Evolutionary conservation across 2,888 invertebrate genomes (phyloP), one percentile per base, ranked within the genome.

Genomic region (Alentia gelatinosa): DNA sequence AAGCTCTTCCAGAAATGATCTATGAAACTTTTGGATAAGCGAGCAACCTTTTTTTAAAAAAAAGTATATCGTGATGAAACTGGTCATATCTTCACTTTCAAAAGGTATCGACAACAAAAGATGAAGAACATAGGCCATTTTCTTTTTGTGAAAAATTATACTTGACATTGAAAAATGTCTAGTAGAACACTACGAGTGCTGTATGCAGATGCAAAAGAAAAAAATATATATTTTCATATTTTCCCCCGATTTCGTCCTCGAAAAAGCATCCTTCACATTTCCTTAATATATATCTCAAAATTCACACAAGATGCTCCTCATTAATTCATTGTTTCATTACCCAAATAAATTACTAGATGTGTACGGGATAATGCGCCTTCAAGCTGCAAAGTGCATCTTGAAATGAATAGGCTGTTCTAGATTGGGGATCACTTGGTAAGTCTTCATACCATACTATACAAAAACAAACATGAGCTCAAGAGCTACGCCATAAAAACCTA

Each of bases 311-410:
- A 56, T 89, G 37, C 89, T 63, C 89, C 63, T 63, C 75, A 90
- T 90, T 90, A 90, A 90, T 90, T 75, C 75, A 33, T 91, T 91
- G 90, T 92, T 92, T 92, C 91, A 86, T 92, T 91, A 91, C 92
- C 92, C 90, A 84, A 91, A 90, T 74, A 79, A 92, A 89, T 92
- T 92, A 92, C 90, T 90, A 92, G 92, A 92, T 92, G 68, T 91
- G 92, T 91, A 89, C 90, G 92, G 92, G 92, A 91, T 89, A 84
- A 90, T 68, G 86, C 90, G 84, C 68, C 84, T 83, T 86, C 90
- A 90, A 90, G 84, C 90, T 84, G 84, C 90, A 90, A 63, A 89
- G 74, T 89, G 89, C 89, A 89, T 74, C 90, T 90, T 90, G 90
- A 90, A 90, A 50, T 90, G 90, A 86, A 90, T 83, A 42, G 79